phyloP scores from a whole-genome alignment of 1,140 invertebrate species.

The Plectrocnemia conspersa region DNA sequence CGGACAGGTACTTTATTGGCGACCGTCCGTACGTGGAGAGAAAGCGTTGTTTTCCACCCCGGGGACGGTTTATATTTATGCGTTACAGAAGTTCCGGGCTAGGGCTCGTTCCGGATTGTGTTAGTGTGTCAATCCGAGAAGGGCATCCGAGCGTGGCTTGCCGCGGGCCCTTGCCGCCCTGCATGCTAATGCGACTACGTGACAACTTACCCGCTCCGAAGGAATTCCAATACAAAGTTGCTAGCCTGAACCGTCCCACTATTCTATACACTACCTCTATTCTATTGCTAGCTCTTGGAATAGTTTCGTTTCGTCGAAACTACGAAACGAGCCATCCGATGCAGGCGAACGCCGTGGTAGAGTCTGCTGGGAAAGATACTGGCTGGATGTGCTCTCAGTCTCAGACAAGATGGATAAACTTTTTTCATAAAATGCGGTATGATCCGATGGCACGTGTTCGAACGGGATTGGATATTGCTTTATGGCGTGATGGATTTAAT shows the following conservation, averaged over 20 bases:
- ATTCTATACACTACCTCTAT: background rate
- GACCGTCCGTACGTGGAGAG: background rate
- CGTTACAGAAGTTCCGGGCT: slow-evolving; percentile 1
- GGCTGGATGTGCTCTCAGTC: too few species aligned
- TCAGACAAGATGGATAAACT: too few species aligned
- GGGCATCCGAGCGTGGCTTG: background rate
- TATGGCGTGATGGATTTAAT: too few species aligned
- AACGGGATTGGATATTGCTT: too few species aligned
- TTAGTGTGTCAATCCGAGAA: slow-evolving; percentile 7
- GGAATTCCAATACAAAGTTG: slow-evolving; percentile 31
- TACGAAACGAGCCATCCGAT: too few species aligned
- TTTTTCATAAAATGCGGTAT: too few species aligned
- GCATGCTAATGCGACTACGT: slow-evolving; percentile 30
- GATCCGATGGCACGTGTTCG: too few species aligned
- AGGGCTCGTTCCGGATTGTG: slow-evolving; percentile 1
- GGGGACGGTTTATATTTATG: background rate
- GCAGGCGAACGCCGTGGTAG: too few species aligned
- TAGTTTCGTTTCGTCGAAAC: too few species aligned
- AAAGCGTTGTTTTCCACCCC: background rate
- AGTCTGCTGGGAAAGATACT: too few species aligned
- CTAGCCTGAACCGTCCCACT: slow-evolving; percentile 5
- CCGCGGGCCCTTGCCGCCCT: slow-evolving; percentile 1
- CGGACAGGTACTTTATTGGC: background rate
- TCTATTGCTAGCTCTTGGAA: background rate
- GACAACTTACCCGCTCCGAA: slow-evolving; percentile 22